These are phyloP conservation scores for Balaeniceps rex DNA, from an alignment of 2,113 vertebrate species.

Conservation along the genomic window DNA sequence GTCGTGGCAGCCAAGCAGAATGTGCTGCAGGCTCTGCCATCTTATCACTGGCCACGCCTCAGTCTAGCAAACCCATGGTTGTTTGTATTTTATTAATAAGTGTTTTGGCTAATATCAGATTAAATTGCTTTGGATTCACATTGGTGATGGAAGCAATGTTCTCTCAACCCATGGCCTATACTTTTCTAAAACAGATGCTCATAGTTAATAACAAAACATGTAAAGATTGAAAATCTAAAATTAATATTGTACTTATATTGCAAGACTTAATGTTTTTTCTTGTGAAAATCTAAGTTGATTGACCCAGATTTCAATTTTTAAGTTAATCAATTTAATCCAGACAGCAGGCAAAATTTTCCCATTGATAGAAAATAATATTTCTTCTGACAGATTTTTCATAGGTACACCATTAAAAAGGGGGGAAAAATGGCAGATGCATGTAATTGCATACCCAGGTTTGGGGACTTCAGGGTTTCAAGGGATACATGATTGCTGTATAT, in stretches of 20 bases:
- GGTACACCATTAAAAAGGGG: background rate
- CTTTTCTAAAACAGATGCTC: background rate
- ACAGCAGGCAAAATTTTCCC: background rate
- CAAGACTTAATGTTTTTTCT: background rate
- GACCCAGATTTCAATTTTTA: background rate
- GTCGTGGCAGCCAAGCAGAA: background rate
- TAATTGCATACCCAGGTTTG: background rate
- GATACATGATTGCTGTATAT: background rate
- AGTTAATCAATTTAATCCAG: background rate
- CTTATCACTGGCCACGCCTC: background rate
- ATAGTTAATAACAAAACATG: background rate
- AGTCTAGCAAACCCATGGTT: background rate
- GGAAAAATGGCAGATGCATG: background rate
- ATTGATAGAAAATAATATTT: constrained; percentile 24
- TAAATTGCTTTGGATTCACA: background rate
- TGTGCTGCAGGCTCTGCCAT: accelerated
- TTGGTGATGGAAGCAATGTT: background rate
- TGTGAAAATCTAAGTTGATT: background rate
- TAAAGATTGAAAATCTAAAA: background rate
- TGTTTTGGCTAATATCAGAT: background rate
- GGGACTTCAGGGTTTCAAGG: background rate
- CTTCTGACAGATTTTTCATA: constrained; percentile 27
- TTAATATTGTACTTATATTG: background rate
- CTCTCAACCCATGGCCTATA: background rate
- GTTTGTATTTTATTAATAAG: background rate